Evolutionary conservation across 2,888 invertebrate species (phyloP), one percentile per base, ranked within the genome.

Genomic region (Aleiodes testaceus): DNA sequence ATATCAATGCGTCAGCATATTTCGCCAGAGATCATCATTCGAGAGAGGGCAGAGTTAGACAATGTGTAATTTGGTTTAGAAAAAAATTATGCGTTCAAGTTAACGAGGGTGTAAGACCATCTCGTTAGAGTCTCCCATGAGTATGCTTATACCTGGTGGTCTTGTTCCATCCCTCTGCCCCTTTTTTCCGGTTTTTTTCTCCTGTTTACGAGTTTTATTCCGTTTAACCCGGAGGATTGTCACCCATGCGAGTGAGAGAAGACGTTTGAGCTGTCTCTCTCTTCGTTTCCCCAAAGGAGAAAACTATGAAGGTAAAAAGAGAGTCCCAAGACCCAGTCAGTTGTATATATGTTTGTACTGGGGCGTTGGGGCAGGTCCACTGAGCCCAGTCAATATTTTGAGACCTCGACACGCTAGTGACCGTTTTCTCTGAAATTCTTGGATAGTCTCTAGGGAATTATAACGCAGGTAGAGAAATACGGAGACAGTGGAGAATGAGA

Each of bases 1-100:
- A 81, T 79, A 76, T 72, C 72, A 70, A 77, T 80, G 81, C 81
- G 82, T 85, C 86, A 85, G 84, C 84, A 78, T 75, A 81, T 84
- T 78, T 63, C 14, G 16, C 16, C 20, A 14, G 20, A 44, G 14
- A 52, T 64, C 16, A 26, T 18, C 16, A 47, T 52, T 45, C 44
- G 50, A 45, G 3, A 14, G 30, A 9, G 20, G 18, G 12, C 30
- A 44, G 47, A 22, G 53, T 45, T 45, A 30, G 26, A 70, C 52
- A 64, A 64, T 70, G 20, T 70, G 20, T 70, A 70, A 70, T 70
- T 70, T 55, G 11, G 12, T 16, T 47, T n/a, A n/a, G 5, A 26
- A 44, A 44, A 59, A 52, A 55, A 69, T 53, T 65, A 65, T 70
- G 47, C 47, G 55, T 45, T 3, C 6, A 55, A 30, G 70, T 70